Evolutionary conservation across 2,888 invertebrate species (phyloP), one percentile per base, ranked within the genome.

Genomic region (Anthophora plumipes): DNA sequence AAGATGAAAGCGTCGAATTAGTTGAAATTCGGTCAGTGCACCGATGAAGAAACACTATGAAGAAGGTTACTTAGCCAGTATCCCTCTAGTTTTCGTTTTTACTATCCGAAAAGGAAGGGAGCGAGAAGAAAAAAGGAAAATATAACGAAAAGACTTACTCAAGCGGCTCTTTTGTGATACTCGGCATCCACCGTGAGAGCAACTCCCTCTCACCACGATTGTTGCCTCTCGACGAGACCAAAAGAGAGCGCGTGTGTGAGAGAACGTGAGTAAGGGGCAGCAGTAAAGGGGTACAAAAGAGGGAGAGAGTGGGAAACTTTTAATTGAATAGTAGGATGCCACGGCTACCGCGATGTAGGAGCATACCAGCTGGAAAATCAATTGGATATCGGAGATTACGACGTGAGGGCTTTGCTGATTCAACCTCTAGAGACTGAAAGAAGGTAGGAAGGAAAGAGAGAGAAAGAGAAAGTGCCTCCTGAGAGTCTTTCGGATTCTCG

Each of bases 371-470:
- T 90, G 89, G 89, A 90, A 91, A 91, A 91, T 91, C 90, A 90
- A 91, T 91, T 91, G 89, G 90, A 91, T 90, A 91, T 90, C 83
- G 90, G 88, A 89, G 89, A 91, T 91, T 89, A 89, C 90, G 90
- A 90, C 91, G 91, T 91, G 91, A 91, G 90, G 85, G 87, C 88
- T 90, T 90, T 91, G 86, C 87, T 88, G 90, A 91, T 89, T 87
- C 87, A 83, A 85, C 86, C 86, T 80, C 87, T 60, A 76, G 76
- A 80, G 84, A 73, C 61, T 57, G 78, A 68, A 74, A 68, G 79
- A 85, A 75, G 68, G 64, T 37, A 57, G 46, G 48, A 43, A 66
- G 39, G 20, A 57, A 59, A 31, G 41, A 2, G 41, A 37, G 37
- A 71, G 64, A 59, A 71, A 41, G 74, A 48, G 59, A 55, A 72